A percentile compares a stretch with the other conserved stretches of the same genome.
These are phyloP conservation scores for Tor tambroides DNA, from an alignment of 2,113 vertebrate genomes.

Conservation along the genomic window DNA sequence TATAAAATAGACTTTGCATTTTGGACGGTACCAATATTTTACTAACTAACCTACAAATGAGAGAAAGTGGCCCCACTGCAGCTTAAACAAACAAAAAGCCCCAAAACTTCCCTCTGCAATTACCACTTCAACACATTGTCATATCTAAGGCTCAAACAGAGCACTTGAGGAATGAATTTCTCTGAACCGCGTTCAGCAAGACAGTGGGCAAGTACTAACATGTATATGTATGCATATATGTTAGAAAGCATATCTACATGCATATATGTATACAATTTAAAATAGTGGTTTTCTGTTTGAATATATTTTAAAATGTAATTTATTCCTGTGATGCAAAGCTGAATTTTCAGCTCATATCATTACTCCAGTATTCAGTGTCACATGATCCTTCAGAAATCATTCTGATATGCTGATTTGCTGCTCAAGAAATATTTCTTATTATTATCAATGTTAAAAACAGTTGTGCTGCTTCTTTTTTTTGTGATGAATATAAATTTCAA, in stretches of 20 bases:
- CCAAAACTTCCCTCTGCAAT: background rate
- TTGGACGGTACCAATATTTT: background rate
- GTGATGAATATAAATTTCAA: background rate
- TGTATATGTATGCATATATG: background rate
- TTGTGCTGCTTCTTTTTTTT: background rate
- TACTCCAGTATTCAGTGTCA: background rate
- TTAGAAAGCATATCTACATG: background rate
- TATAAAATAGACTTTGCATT: conserved; percentile 13
- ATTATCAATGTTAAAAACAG: background rate
- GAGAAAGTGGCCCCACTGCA: background rate
- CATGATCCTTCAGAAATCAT: too few relatives aligned
- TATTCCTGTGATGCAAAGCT: background rate
- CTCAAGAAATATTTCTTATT: too few relatives aligned
- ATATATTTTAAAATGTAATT: background rate
- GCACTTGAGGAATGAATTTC: background rate
- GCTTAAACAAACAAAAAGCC: background rate
- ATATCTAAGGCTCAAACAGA: conserved; percentile 5
- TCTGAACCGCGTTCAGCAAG: background rate
- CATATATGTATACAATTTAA: background rate
- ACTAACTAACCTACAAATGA: background rate
- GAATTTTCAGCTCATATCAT: background rate
- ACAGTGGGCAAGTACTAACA: conserved; percentile 1
- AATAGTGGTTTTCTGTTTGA: background rate
- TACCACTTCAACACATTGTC: conserved; percentile 13
- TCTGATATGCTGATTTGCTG: too few relatives aligned